Percentiles rank a stretch among this genome's conserved stretches.
Conservation (phyloP, 2,113 vertebrate species). For the Urocynchramus pylzowi region DNA sequence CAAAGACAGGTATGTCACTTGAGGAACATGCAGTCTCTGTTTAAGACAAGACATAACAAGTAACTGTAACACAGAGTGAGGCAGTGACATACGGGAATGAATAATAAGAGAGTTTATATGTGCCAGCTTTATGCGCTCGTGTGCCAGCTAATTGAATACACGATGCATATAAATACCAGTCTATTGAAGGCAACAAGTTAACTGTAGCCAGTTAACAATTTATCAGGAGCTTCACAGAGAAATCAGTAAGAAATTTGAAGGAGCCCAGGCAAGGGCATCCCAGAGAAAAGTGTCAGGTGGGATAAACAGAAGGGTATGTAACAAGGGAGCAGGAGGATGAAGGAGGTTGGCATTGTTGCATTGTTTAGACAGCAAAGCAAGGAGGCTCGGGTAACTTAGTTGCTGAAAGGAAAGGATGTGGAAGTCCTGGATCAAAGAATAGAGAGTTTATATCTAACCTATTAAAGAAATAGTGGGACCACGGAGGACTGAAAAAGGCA, state of each 20-base stretch:
- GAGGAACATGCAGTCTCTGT: not conserved
- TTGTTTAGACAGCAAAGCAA: not conserved
- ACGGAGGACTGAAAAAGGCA: not conserved
- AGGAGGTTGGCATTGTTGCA: not conserved
- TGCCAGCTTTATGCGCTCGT: not conserved
- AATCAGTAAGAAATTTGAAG: not conserved
- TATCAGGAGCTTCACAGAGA: not conserved
- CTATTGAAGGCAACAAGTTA: not conserved
- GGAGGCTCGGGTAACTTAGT: not conserved
- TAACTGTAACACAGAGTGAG: not conserved
- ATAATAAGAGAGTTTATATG: slow-evolving; percentile 30
- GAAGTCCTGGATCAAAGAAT: not conserved
- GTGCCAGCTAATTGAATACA: slow-evolving; percentile 40
- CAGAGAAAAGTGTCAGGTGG: not conserved
- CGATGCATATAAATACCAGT: slow-evolving; percentile 6
- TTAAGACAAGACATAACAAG: slow-evolving; percentile 1
- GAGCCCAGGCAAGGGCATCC: not conserved
- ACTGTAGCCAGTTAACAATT: not conserved
- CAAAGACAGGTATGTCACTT: not conserved
- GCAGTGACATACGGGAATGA: slow-evolving; percentile 41
- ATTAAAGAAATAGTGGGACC: not conserved
- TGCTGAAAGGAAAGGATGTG: not conserved
- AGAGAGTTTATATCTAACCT: not conserved
- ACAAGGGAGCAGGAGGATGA: not conserved
- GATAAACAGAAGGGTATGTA: not conserved